Base-by-base conservation (phyloP, 2,888 invertebrate genomes). In the Lycophotia porphyrea region DNA sequence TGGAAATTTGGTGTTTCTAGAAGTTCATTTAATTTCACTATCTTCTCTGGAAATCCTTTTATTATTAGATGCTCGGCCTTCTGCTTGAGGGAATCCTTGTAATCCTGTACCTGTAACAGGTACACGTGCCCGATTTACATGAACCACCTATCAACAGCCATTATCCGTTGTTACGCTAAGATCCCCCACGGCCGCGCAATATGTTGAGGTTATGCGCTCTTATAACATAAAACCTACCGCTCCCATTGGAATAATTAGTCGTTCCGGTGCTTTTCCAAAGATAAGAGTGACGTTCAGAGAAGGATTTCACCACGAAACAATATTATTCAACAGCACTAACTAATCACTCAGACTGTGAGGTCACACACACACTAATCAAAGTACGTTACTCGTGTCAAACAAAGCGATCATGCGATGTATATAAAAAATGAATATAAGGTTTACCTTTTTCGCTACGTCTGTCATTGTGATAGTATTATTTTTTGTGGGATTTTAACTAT, bases 11-110 rank as follows among this genome's bases (percentile, higher is more conserved):
- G 97, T 44, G 98, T 98, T 92, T 98, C 98, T 88, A 99, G 96
- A 78, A 99, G 95, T 87, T 98, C 98, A 96, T 99, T 99, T 80
- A 99, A 97, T 92, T 98, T 98, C 13, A 99, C 98, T 88, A 99
- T 99, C 94, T 99, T 99, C 91, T 98, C 98, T 18, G 99, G 99
- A 94, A 99, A 99, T 67, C 98, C 98, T 94, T 98, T 98, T 79
- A 98, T 97, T 78, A 99, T 98, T 80, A 99, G 96, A 87, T 98
- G 97, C 93, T 99, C 99, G 21, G 99, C 99, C 96, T 99, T 98
- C 85, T 97, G 97, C 94, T 98, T 99, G 82, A 99, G 96, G 80
- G 98, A 97, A 91, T 99, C 98, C 96, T 99, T 99, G 95, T 99
- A 99, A 89, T 98, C 98, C 95, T 98, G 98, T 88, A 99, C 98